Percentiles rank a stretch among this genome's conserved stretches.
Conservation (phyloP, 30 jellyfish, hydroid and myxozoan species). For the Nemopilema nomurai region DNA sequence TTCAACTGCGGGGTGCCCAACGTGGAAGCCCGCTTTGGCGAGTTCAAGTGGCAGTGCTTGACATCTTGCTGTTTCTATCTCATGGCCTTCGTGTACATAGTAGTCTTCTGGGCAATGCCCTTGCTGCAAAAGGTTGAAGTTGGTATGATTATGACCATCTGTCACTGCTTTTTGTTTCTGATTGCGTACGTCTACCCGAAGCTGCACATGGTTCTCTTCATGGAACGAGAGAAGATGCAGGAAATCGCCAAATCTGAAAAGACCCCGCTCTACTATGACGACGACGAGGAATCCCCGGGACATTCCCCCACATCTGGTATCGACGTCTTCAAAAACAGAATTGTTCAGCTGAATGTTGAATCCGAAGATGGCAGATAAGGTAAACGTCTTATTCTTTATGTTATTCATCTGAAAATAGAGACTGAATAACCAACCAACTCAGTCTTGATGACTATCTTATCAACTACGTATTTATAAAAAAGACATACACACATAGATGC, state of each 20-base stretch:
- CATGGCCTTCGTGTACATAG: constrained; percentile 59
- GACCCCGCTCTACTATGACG: constrained; percentile 34
- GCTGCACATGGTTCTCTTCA: constrained; percentile 73
- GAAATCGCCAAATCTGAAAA: constrained; percentile 42
- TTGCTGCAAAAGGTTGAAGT: constrained; percentile 63
- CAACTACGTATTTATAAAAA: too few relatives aligned
- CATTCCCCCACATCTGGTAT: constrained; percentile 48
- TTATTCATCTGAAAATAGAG: too few relatives aligned
- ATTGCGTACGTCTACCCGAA: constrained; percentile 76
- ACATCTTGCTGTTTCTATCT: constrained; percentile 69
- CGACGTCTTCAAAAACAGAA: constrained; percentile 48
- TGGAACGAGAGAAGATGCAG: constrained; percentile 45
- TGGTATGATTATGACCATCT: constrained; percentile 68
- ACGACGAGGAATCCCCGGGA: constrained; percentile 49
- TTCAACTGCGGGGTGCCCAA: constrained; percentile 87
- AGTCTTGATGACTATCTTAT: too few relatives aligned
- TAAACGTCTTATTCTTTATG: too few relatives aligned
- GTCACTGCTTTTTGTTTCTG: constrained; percentile 52
- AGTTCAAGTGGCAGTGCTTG: constrained; percentile 71
- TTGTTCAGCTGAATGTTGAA: constrained; percentile 29
- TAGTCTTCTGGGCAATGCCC: constrained; percentile 62
- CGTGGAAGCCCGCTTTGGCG: constrained; percentile 84
- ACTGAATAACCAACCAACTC: too few relatives aligned
- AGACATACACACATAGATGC: too few relatives aligned
- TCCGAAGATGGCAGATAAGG: constrained; percentile 30